A percentile compares a stretch with the other conserved stretches of the same genome.
These are phyloP conservation scores for Aurelia sp. DNA, from an alignment of 30 jellyfish, hydroid and myxozoan species.

Conservation along the genomic window DNA sequence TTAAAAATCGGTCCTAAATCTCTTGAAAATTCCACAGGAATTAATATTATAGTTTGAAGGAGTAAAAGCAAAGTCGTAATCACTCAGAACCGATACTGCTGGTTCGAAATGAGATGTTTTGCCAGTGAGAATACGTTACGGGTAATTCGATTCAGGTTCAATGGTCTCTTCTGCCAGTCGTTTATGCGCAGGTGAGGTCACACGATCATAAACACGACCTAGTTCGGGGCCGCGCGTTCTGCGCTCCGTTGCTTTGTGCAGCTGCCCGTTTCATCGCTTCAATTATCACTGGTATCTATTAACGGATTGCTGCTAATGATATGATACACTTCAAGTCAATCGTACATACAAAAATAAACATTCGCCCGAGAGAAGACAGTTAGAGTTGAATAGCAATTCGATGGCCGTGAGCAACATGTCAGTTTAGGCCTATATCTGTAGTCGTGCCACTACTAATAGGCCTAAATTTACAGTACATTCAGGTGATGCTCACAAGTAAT, in stretches of 20 bases:
- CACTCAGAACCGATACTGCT: conserved; percentile 43
- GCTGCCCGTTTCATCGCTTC: conserved; percentile 57
- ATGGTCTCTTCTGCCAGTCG: conserved; percentile 41
- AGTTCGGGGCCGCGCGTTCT: conserved; percentile 12
- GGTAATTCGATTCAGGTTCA: conserved; percentile 52
- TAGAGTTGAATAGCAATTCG: too few species aligned
- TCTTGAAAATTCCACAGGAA: conserved; percentile 24
- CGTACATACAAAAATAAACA: too few species aligned
- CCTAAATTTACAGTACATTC: too few species aligned
- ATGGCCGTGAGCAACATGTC: too few species aligned
- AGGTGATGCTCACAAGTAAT: too few species aligned
- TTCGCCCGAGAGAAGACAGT: too few species aligned
- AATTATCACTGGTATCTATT: conserved; percentile 15
- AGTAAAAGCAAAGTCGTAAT: conserved; percentile 18
- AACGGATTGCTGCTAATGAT: neutral
- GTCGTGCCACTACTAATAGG: too few species aligned
- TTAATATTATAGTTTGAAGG: conserved; percentile 9
- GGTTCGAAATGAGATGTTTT: conserved; percentile 47
- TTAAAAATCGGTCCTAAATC: conserved; percentile 2
- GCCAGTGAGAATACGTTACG: conserved; percentile 64
- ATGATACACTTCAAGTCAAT: too few species aligned
- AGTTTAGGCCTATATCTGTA: too few species aligned
- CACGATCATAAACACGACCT: conserved; percentile 62
- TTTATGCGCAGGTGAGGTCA: conserved; percentile 59
- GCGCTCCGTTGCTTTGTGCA: conserved; percentile 61